These are phyloP conservation scores for Aethes cnicana DNA, from an alignment of 2,888 invertebrate species.

Conservation along the genomic window DNA sequence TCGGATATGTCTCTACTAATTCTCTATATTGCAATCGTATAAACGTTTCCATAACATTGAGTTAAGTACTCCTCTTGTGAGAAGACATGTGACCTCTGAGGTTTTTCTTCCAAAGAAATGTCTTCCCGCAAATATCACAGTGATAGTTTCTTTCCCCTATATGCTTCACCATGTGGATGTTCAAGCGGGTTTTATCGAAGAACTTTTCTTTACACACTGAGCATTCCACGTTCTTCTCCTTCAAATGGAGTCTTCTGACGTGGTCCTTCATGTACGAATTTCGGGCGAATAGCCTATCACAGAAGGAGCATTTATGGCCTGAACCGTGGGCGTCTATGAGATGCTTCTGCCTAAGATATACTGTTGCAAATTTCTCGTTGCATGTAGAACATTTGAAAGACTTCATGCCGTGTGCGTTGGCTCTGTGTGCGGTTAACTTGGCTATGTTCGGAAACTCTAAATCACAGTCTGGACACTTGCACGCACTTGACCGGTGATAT, in stretches of 20 bases:
- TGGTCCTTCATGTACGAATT: constrained; percentile 65
- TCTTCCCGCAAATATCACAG: constrained; percentile 69
- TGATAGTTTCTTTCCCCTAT: constrained; percentile 58
- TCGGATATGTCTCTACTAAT: too few species aligned
- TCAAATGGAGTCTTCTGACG: constrained; percentile 61
- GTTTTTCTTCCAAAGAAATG: constrained; percentile 69
- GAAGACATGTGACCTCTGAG: constrained; percentile 70
- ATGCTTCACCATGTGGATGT: constrained; percentile 54
- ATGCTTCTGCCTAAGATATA: constrained; percentile 29
- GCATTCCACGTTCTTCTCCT: constrained; percentile 34
- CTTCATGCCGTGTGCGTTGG: constrained; percentile 28
- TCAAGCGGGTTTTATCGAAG: constrained; percentile 29
- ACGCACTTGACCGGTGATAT: constrained; percentile 29
- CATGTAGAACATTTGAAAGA: constrained; percentile 32
- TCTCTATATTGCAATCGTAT: too few species aligned
- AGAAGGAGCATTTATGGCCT: constrained; percentile 31
- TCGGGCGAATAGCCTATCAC: constrained; percentile 44
- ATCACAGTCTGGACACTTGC: constrained; percentile 43
- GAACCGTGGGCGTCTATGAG: constrained; percentile 29
- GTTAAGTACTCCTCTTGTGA: constrained; percentile 48
- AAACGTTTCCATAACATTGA: too few species aligned
- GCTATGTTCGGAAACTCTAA: constrained; percentile 46
- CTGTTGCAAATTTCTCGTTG: constrained; percentile 27
- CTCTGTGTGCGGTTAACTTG: constrained; percentile 28
- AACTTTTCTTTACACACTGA: constrained; percentile 32